Evolutionary conservation across 2,113 vertebrate species (phyloP).

Genomic region (Tupaia chinensis): DNA sequence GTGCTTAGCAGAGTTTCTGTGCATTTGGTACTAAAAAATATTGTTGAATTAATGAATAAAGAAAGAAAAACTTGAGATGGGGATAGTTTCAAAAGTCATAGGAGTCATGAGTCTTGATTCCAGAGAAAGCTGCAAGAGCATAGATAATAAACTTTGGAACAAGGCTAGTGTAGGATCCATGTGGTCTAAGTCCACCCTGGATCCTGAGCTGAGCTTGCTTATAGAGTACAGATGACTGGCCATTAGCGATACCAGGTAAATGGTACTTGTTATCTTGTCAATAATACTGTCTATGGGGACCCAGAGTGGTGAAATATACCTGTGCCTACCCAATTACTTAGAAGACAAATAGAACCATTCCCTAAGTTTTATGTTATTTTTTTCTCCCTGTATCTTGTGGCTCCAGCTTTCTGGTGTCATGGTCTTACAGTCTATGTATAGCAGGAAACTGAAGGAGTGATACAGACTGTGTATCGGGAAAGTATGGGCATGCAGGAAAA

Average conservation of each 20-base stretch:
- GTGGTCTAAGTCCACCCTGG: background rate
- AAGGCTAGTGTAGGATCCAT: fast-evolving
- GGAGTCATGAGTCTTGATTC: background rate
- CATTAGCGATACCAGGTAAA: too few species aligned
- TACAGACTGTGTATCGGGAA: fast-evolving
- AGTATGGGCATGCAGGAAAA: background rate
- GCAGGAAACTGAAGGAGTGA: background rate
- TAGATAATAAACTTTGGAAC: background rate
- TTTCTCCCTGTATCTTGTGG: background rate
- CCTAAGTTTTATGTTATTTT: background rate
- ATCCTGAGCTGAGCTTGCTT: background rate
- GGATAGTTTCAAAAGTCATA: background rate
- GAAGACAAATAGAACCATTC: background rate
- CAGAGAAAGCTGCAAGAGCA: background rate
- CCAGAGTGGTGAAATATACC: background rate
- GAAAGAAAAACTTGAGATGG: background rate
- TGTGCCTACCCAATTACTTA: too few species aligned
- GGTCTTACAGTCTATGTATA: background rate
- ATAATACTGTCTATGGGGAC: background rate
- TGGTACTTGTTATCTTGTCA: background rate
- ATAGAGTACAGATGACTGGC: background rate
- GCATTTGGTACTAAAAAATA: background rate
- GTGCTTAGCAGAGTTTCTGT: background rate
- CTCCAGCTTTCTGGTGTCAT: background rate
- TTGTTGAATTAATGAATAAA: background rate